These are phyloP conservation scores for Nomada hirtipes DNA, from an alignment of 2,888 invertebrate genomes.

Conservation along the genomic window DNA sequence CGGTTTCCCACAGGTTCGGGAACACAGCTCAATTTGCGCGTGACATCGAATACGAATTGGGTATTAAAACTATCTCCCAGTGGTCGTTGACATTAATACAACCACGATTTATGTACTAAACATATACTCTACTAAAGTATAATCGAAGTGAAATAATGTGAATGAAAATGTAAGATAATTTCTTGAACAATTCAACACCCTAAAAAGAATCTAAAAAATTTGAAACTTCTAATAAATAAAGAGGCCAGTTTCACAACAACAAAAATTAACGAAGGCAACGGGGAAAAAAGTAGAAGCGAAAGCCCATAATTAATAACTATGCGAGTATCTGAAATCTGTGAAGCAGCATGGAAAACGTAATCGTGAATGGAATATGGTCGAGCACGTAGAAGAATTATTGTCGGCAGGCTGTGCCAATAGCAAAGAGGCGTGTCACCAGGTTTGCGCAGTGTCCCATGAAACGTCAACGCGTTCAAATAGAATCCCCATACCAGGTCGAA, in stretches of 20 bases:
- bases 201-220: no score
- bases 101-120: not conserved
- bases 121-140: no score
- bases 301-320: not conserved
- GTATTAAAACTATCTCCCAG: slow-evolving; percentile 58
- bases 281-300: no score
- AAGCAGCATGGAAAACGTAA: slow-evolving; percentile 17
- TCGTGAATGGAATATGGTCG: slow-evolving; percentile 49
- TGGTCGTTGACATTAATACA: not conserved
- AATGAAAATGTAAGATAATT: no score
- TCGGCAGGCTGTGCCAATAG: slow-evolving; percentile 66
- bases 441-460: slow-evolving; percentile 79
- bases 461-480: slow-evolving; percentile 73
- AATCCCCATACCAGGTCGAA: slow-evolving; percentile 58
- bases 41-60: slow-evolving; percentile 75
- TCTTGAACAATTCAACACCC: no score
- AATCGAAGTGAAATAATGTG: no score
- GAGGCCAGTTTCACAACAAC: no score
- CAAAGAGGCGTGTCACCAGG: slow-evolving; percentile 73
- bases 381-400: slow-evolving; percentile 52
- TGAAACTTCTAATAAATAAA: no score
- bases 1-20: slow-evolving; percentile 76
- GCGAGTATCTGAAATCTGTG: slow-evolving; percentile 13
- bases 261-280: no score
- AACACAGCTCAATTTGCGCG: slow-evolving; percentile 69